Evolutionary conservation across 2,113 vertebrate species (phyloP).

Genomic region (Stigmatopora nigra): DNA sequence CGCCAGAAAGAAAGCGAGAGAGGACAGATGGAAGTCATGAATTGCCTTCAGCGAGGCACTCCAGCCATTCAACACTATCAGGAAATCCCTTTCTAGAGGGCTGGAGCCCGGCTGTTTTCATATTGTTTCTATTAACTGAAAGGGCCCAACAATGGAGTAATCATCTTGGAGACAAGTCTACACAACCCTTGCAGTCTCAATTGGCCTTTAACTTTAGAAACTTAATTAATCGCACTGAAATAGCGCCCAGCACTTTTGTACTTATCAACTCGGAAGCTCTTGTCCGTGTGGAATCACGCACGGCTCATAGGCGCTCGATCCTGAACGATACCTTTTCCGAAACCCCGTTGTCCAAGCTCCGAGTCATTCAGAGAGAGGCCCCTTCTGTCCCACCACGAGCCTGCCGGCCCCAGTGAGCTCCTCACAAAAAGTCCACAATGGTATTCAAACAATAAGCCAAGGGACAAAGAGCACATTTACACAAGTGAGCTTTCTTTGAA

Average conservation of each 20-base stretch:
- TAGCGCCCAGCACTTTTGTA: neutral
- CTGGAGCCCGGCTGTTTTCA: slow-evolving; percentile 37
- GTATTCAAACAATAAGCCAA: slow-evolving; percentile 82
- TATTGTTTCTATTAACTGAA: slow-evolving; percentile 38
- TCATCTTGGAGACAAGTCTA: slow-evolving; percentile 11
- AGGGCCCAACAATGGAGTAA: slow-evolving; percentile 14
- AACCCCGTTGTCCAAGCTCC: slow-evolving; percentile 66
- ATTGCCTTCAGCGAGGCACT: slow-evolving; percentile 49
- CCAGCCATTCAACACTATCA: slow-evolving; percentile 50
- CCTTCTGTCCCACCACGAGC: slow-evolving; percentile 53
- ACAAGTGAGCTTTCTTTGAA: slow-evolving; percentile 82
- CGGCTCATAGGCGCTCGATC: slow-evolving; percentile 36
- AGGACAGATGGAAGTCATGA: slow-evolving; percentile 66
- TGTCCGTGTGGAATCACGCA: neutral
- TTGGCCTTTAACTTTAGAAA: slow-evolving; percentile 14
- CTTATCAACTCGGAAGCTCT: neutral
- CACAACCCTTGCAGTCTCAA: slow-evolving; percentile 5
- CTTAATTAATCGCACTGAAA: neutral
- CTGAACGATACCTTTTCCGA: slow-evolving; percentile 65
- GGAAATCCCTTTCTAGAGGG: slow-evolving; percentile 50
- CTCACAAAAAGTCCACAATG: slow-evolving; percentile 79
- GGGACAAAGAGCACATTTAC: slow-evolving; percentile 88
- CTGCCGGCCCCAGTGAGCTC: slow-evolving; percentile 63
- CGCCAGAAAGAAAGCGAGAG: slow-evolving; percentile 42
- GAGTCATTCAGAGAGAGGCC: slow-evolving; percentile 73